Percentiles rank a stretch among this genome's conserved stretches.
These are phyloP conservation scores for Acleris holmiana DNA, from an alignment of 2,888 invertebrate species.

Conservation along the genomic window DNA sequence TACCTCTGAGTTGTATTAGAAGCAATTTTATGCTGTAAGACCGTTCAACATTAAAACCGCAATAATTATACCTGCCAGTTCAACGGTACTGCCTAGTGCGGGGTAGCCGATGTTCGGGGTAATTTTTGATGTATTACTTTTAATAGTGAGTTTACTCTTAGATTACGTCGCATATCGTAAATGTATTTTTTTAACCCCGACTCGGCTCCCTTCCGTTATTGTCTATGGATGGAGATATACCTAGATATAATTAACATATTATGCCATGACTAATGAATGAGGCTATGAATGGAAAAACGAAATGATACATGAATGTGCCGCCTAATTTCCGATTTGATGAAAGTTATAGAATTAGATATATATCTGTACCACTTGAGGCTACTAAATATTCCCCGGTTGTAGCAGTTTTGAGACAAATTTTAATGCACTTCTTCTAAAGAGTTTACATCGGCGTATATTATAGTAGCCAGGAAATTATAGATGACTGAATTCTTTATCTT, in stretches of 20 bases:
- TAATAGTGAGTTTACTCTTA: constrained; percentile 44
- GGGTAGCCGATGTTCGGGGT: constrained; percentile 52
- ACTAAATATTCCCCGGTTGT: neutral
- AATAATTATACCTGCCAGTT: neutral
- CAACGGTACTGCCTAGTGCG: neutral
- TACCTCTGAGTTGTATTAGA: too few relatives aligned
- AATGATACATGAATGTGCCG: neutral
- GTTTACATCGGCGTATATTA: neutral
- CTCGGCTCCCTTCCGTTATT: constrained; percentile 53
- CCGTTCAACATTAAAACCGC: neutral
- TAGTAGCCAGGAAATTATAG: neutral
- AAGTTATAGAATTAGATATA: constrained; percentile 1
- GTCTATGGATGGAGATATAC: constrained; percentile 25
- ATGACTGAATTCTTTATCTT: constrained; percentile 20
- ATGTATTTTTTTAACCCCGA: constrained; percentile 52
- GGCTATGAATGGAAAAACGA: constrained; percentile 3
- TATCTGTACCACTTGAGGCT: neutral
- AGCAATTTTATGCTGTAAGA: too few relatives aligned
- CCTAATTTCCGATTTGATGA: constrained; percentile 4
- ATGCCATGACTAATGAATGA: constrained; percentile 9
- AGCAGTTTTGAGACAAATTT: neutral
- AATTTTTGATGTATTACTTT: constrained; percentile 65
- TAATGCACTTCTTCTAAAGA: neutral
- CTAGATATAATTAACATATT: constrained; percentile 3
- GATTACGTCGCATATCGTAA: constrained; percentile 39